phyloP scores from a whole-genome alignment of 2,888 invertebrate species.

The Pseudoips prasinana region DNA sequence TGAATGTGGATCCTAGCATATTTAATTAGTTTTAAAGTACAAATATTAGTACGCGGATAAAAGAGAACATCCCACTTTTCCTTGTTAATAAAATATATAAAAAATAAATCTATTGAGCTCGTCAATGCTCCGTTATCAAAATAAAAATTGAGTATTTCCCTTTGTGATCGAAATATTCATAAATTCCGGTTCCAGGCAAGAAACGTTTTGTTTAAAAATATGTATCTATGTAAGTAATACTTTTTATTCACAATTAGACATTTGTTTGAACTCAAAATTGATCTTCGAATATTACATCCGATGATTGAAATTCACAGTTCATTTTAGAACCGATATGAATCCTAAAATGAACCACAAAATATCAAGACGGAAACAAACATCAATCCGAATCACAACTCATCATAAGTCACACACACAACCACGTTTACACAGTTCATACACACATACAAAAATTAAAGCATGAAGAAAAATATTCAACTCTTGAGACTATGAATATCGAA shows the following conservation, averaged over 20 bases:
- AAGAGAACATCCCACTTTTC: too few species aligned
- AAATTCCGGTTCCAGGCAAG: too few species aligned
- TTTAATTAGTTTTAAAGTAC: too few species aligned
- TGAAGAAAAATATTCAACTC: constrained; percentile 65
- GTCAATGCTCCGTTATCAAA: constrained; percentile 1
- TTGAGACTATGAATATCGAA: constrained; percentile 69
- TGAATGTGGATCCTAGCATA: too few species aligned
- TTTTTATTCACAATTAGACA: constrained; percentile 7
- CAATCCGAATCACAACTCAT: constrained; percentile 29
- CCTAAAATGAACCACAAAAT: too few species aligned
- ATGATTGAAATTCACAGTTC: background rate
- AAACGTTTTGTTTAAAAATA: background rate
- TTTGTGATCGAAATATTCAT: background rate
- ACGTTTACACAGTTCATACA: constrained; percentile 29
- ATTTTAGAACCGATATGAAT: background rate
- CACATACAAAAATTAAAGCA: constrained; percentile 73
- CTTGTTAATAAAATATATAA: constrained; percentile 3
- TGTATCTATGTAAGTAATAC: too few species aligned
- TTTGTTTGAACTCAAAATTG: constrained; percentile 30
- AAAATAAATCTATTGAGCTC: constrained; percentile 8
- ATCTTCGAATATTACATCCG: constrained; percentile 5
- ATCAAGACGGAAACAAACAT: constrained; percentile 6
- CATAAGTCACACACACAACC: constrained; percentile 23
- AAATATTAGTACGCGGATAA: too few species aligned
- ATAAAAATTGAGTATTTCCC: constrained; percentile 11